phyloP scores from a whole-genome alignment of 2,113 vertebrate species.

The Melospiza georgiana region DNA sequence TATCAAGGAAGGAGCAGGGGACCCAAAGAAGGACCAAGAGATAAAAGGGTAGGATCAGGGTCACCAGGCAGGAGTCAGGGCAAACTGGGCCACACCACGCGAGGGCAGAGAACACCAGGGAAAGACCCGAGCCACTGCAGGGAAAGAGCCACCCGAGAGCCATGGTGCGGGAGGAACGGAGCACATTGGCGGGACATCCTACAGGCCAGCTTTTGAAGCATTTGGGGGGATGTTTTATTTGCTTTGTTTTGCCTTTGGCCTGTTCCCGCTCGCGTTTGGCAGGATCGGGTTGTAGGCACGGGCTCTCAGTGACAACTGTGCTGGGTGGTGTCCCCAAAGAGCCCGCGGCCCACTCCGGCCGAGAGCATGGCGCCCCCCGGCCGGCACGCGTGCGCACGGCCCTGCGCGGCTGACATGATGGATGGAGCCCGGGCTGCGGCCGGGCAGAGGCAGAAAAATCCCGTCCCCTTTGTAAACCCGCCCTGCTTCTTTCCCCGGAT shows the following conservation, averaged over 20 bases:
- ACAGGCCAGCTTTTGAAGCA: neutral
- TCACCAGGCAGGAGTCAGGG: neutral
- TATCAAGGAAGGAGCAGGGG: neutral
- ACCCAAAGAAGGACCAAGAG: neutral
- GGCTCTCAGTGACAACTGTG: neutral
- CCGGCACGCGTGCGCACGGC: slow-evolving; percentile 41
- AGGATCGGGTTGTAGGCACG: neutral
- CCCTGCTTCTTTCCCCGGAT: slow-evolving; percentile 70
- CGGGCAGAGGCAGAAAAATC: slow-evolving; percentile 65
- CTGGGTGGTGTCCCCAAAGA: neutral
- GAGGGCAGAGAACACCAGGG: no score
- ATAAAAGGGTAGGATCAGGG: neutral
- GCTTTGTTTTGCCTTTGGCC: neutral
- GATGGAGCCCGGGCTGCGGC: slow-evolving; percentile 71
- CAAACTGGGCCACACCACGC: neutral
- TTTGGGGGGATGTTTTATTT: neutral
- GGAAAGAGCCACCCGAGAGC: neutral
- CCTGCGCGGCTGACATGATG: slow-evolving; percentile 70
- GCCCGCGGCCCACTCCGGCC: neutral
- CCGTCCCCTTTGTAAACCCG: slow-evolving; percentile 75
- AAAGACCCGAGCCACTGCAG: neutral
- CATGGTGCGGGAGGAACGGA: accelerated
- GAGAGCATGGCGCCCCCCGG: neutral
- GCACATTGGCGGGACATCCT: neutral
- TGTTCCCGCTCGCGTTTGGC: neutral